A percentile compares a stretch with the other conserved stretches of the same genome.
Conservation (phyloP, 2,888 invertebrate species). For the Catocala fraxini region DNA sequence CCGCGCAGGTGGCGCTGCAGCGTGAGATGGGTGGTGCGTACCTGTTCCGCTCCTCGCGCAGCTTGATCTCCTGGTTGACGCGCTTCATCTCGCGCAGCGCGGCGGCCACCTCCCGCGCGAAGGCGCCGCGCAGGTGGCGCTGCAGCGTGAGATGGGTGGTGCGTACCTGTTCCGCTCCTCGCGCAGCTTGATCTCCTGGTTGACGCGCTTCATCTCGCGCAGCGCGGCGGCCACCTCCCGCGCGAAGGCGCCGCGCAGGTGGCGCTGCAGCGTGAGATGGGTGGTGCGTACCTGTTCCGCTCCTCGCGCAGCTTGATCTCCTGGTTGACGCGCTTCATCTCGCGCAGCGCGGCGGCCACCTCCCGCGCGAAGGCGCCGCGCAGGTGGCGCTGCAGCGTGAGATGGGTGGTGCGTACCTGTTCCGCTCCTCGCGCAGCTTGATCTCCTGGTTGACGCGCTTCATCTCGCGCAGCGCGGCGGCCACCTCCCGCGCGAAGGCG, state of each 20-base stretch:
- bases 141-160: conserved; percentile 96
- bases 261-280: conserved; percentile 95
- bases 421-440: conserved; percentile 90
- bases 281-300: conserved; percentile 90
- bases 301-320: conserved; percentile 94
- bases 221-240: conserved; percentile 95
- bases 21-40: conserved; percentile 91
- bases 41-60: conserved; percentile 89
- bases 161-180: conserved; percentile 89
- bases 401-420: conserved; percentile 92
- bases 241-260: conserved; percentile 95
- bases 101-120: conserved; percentile 95
- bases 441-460: conserved; percentile 95
- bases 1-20: conserved; percentile 96
- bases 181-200: conserved; percentile 94
- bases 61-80: conserved; percentile 95
- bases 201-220: conserved; percentile 94
- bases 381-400: conserved; percentile 95
- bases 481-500: conserved; percentile 96
- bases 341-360: conserved; percentile 94
- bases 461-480: conserved; percentile 95
- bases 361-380: conserved; percentile 97
- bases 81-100: conserved; percentile 95
- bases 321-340: conserved; percentile 95
- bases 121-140: conserved; percentile 95